Conservation (phyloP, 2,113 vertebrate genomes). For the Maccullochella peelii region DNA sequence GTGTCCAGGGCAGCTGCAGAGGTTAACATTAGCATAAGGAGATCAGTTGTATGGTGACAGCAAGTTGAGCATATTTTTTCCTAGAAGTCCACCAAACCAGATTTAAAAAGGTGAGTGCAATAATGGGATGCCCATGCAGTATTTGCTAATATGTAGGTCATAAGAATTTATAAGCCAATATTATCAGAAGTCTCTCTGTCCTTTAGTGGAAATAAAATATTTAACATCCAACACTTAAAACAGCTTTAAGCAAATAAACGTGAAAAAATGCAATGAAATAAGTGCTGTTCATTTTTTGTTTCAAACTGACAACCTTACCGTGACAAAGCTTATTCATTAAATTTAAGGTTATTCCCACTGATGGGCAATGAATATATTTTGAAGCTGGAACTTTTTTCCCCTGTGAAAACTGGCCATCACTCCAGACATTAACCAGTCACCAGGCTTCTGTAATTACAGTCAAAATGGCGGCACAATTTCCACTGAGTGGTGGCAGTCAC, state of each 20-base stretch:
- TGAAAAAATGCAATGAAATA: background rate
- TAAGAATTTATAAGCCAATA: background rate
- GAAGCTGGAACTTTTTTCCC: constrained; percentile 10
- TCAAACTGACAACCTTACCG: constrained; percentile 4
- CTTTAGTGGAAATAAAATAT: background rate
- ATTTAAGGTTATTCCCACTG: constrained; percentile 25
- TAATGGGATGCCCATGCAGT: background rate
- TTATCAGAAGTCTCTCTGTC: background rate
- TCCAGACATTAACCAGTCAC: constrained; percentile 48
- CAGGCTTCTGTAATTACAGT: constrained; percentile 55
- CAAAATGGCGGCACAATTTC: constrained; percentile 58
- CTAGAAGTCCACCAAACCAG: background rate
- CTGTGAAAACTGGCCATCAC: constrained; percentile 38
- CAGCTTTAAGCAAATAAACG: background rate
- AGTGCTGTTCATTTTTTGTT: background rate
- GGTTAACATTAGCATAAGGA: too few species aligned
- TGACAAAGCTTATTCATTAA: constrained; percentile 22
- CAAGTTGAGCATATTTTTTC: background rate
- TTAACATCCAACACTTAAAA: background rate
- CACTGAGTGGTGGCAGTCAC: constrained; percentile 61
- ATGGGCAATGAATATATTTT: constrained; percentile 38
- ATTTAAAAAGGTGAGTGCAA: background rate
- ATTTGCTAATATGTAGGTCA: background rate
- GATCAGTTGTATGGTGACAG: background rate
- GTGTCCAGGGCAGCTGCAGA: background rate